Evolutionary conservation across 2,797 vertebrate genomes (phyloP).

Genomic region (Nothura maculosa): DNA sequence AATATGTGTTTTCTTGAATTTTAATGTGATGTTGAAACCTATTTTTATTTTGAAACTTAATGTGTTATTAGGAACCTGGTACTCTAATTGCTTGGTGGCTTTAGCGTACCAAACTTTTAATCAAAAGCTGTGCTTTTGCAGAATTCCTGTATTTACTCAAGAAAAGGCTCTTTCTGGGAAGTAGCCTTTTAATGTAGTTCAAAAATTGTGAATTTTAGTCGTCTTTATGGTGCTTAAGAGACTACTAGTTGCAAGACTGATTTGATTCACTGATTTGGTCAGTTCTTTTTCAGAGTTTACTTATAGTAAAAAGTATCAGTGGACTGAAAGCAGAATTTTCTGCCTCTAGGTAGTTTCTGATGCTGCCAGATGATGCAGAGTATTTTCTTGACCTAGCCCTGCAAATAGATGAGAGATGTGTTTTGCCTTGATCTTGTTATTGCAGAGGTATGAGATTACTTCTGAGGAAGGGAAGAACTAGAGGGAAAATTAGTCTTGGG

Average conservation of each 20-base stretch:
- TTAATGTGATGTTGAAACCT: background rate
- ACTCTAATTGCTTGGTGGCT: background rate
- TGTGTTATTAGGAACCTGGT: background rate
- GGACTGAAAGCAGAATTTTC: slow-evolving; percentile 1
- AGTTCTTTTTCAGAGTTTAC: background rate
- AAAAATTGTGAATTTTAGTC: no score
- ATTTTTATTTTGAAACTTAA: background rate
- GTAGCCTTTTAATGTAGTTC: background rate
- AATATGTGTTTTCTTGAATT: background rate
- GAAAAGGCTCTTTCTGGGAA: background rate
- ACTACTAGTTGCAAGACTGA: background rate
- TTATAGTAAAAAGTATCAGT: background rate
- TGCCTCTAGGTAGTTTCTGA: background rate
- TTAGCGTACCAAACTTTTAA: background rate
- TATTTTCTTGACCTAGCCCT: background rate
- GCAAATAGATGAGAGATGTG: slow-evolving; percentile 23
- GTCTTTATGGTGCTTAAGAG: background rate
- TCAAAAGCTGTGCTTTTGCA: background rate
- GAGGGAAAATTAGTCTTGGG: slow-evolving; percentile 55
- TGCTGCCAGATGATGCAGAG: slow-evolving; percentile 10
- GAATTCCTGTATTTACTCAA: background rate
- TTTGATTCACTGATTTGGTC: slow-evolving; percentile 24
- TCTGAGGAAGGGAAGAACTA: slow-evolving; percentile 25
- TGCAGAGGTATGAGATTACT: slow-evolving; percentile 44
- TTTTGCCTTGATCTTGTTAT: slow-evolving; percentile 54